Percentiles rank a stretch among this genome's conserved stretches.
These are phyloP conservation scores for Iselma pallidipennis DNA, from an alignment of 2,888 invertebrate species.

Conservation along the genomic window DNA sequence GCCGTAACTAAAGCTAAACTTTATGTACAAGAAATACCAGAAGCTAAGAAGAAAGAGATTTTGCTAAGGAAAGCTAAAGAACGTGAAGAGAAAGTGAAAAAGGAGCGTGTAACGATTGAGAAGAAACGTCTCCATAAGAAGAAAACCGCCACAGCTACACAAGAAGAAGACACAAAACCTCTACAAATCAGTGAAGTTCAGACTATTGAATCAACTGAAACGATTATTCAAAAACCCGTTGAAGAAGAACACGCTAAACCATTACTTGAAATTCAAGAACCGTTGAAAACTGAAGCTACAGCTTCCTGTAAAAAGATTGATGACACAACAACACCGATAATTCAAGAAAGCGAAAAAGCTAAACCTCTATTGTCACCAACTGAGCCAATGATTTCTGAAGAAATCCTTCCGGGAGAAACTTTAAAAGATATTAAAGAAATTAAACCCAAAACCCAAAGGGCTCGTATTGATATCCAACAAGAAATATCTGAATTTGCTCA, in stretches of 20 bases:
- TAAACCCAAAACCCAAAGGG: constrained; percentile 46
- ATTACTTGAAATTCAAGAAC: constrained; percentile 62
- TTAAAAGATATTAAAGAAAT: constrained; percentile 56
- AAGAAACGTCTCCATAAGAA: constrained; percentile 52
- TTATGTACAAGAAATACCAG: constrained; percentile 63
- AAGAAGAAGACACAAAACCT: constrained; percentile 57
- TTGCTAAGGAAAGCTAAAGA: constrained; percentile 55
- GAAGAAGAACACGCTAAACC: constrained; percentile 59
- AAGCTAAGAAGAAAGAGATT: constrained; percentile 56
- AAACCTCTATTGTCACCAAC: constrained; percentile 60
- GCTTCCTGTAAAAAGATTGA: constrained; percentile 67
- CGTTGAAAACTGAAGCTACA: constrained; percentile 64
- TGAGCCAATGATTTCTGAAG: constrained; percentile 63
- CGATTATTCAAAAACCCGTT: constrained; percentile 55
- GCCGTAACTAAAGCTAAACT: constrained; percentile 78
- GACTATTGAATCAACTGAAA: constrained; percentile 62
- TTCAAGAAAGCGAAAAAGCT: constrained; percentile 54
- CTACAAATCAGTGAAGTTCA: constrained; percentile 58
- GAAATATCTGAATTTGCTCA: constrained; percentile 52
- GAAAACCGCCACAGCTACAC: constrained; percentile 45
- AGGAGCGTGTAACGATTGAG: constrained; percentile 58
- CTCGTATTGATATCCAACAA: constrained; percentile 44
- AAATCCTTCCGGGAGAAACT: constrained; percentile 62
- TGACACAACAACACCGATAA: constrained; percentile 55
- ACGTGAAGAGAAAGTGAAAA: constrained; percentile 59